phyloP scores from a whole-genome alignment of 2,888 invertebrate genomes.

The Morinoia aosen region DNA sequence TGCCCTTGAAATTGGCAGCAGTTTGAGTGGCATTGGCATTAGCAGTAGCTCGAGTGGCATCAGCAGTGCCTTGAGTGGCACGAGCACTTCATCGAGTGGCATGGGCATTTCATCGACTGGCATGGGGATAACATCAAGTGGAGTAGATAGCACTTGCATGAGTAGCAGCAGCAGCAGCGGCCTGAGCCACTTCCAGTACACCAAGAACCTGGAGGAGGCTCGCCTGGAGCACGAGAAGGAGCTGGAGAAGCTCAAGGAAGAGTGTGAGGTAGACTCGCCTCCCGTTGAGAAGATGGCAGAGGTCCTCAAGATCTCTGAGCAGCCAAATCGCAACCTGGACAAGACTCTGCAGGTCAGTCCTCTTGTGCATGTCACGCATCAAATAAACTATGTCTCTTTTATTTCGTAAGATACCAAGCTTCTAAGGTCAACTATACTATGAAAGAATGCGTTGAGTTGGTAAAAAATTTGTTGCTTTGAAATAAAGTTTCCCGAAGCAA shows the following conservation, averaged over 20 bases:
- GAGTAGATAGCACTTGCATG: not conserved
- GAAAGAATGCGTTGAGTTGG: too few species aligned
- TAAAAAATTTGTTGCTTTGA: too few species aligned
- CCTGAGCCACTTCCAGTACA: constrained; percentile 32
- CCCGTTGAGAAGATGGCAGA: constrained; percentile 27
- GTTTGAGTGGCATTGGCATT: not conserved
- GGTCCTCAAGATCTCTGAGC: constrained; percentile 22
- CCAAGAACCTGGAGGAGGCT: constrained; percentile 41
- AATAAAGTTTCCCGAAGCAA: too few species aligned
- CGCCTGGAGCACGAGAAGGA: constrained; percentile 54
- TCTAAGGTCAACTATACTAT: too few species aligned
- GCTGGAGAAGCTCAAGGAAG: constrained; percentile 45
- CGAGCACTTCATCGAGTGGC: not conserved
- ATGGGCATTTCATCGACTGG: not conserved
- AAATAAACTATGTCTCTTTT: not conserved
- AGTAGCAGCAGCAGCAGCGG: not conserved
- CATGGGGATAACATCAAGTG: not conserved
- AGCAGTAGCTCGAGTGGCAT: not conserved
- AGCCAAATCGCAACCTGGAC: constrained; percentile 42
- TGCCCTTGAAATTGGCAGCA: not conserved
- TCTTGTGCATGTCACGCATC: not conserved
- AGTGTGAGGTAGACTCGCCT: constrained; percentile 52
- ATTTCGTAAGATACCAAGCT: too few species aligned
- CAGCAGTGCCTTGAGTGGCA: not conserved
- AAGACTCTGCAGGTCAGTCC: not conserved